Base-by-base conservation (phyloP, 2,113 vertebrate species). In the Cynoglossus semilaevis region DNA sequence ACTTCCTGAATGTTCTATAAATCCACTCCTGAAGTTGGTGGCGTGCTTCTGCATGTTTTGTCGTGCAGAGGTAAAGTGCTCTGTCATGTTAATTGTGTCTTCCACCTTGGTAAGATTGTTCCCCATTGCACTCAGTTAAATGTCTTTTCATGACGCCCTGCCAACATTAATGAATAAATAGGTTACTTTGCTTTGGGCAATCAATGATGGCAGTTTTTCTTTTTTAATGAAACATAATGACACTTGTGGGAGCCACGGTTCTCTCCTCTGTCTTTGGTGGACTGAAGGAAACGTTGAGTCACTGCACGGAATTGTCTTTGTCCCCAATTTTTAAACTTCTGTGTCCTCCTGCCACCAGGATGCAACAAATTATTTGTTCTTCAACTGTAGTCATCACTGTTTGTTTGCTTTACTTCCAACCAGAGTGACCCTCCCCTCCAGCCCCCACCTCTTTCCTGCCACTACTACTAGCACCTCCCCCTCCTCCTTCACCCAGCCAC, bases 351-450 rank as follows among this genome's bases (percentile, higher is more conserved):
- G 19, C 51, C 48, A 44, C 40, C 49, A 14, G 45, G 0, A 8
- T 55, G 49, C n/a, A 60, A 47, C 60, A 72, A 67, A 82, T 69
- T 16, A 63, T 55, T 51, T 29, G 22, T 29, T 29, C 6, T 29
- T 29, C 3, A 29, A 29, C 22, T 6, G 22, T 29, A 29, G 22
- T 29, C 22, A 29, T 29, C 22, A 4, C 22, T 29, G 19, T 67
- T 72, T 72, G 58, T 82, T 82, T 82, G 69, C 56, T 69, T 60
- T 53, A 37, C 60, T 67, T 63, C 37, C 34, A 67, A 73, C 58
- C 68, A 63, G 61, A 54, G 41, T 69, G 61, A 44, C 62, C 59
- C 43, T 2, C 59, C 66, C 10, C 38, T 2, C 10, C 38, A 4
- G 45, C 63, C 40, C 3, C 47, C 22, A 3, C 46, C 19, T 11